Evolutionary conservation across 2,113 vertebrate species (phyloP).

Genomic region (Trochalopteron elliotii): DNA sequence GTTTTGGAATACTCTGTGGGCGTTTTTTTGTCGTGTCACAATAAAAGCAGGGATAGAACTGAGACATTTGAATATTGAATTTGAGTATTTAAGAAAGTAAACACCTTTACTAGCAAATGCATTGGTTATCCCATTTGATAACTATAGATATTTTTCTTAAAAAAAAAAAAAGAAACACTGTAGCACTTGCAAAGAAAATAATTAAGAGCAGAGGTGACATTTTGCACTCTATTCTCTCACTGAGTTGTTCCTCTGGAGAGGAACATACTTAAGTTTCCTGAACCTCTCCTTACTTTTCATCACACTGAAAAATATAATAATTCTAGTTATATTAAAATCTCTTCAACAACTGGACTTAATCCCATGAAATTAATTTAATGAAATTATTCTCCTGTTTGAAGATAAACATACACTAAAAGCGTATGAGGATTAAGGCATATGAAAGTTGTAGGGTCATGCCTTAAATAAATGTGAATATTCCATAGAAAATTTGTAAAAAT

Average conservation of each 20-base stretch:
- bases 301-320: not conserved
- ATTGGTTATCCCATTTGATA: not conserved
- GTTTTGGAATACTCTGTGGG: not conserved
- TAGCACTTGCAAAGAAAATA: not conserved
- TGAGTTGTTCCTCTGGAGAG: not conserved
- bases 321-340: not conserved
- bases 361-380: not conserved
- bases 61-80: not conserved
- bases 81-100: not conserved
- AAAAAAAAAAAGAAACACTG: not conserved
- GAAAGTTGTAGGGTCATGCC: not conserved
- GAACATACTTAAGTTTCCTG: not conserved
- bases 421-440: not conserved
- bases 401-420: not conserved
- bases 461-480: not conserved
- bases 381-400: not conserved
- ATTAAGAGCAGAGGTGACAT: not conserved
- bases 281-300: not conserved
- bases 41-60: not conserved
- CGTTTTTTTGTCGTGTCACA: not conserved
- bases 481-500: not conserved
- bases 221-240: not conserved
- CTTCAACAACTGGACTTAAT: not conserved
- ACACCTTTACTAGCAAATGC: not conserved
- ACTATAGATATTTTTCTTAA: not conserved